Evolutionary conservation across 1,140 invertebrate genomes (phyloP).

Genomic region (Araneus ventricosus): DNA sequence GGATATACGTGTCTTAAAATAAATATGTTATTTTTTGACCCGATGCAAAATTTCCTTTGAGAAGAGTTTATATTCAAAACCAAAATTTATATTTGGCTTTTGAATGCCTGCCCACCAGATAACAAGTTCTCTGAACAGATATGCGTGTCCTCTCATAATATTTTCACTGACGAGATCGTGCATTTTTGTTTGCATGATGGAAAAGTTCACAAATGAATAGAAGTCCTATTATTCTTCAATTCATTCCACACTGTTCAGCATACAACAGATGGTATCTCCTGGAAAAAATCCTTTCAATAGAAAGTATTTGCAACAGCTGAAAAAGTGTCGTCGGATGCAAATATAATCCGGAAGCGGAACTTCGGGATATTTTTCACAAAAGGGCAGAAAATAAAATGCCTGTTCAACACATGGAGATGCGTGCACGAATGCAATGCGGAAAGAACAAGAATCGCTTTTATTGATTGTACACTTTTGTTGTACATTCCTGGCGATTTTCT

Average conservation of each 20-base stretch:
- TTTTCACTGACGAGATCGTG: background rate
- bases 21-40: no score
- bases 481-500: background rate
- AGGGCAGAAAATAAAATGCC: background rate
- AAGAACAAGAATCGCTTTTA: background rate
- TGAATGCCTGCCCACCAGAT: no score
- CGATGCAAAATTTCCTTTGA: no score
- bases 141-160: no score
- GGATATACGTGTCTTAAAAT: no score
- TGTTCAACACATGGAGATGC: background rate
- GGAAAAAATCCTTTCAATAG: background rate
- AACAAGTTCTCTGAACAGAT: no score
- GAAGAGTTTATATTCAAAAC: no score
- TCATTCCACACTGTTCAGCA: background rate
- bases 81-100: no score
- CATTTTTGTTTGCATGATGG: background rate
- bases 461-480: background rate
- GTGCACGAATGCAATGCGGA: background rate
- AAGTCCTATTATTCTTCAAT: background rate
- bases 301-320: background rate
- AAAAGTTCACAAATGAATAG: background rate
- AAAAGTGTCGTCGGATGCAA: background rate
- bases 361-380: background rate
- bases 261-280: background rate
- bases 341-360: conserved; percentile 14